Percentiles rank a stretch among this genome's conserved stretches.
phyloP scores from a whole-genome alignment of 2,888 invertebrate genomes.

The Aleiodes testaceus region DNA sequence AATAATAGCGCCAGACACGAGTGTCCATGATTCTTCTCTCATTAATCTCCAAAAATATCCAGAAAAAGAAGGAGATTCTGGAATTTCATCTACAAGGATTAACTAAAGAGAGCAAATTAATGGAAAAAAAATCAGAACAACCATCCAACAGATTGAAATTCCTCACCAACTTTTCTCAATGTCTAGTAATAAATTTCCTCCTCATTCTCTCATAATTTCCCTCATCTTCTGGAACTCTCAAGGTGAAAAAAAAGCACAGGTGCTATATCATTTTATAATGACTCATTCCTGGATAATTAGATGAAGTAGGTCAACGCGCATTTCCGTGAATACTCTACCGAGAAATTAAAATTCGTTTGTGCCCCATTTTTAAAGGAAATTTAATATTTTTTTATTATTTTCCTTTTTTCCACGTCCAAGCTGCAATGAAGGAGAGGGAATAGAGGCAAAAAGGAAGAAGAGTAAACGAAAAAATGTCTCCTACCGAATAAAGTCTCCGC shows the following conservation, averaged over 20 bases:
- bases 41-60: slow-evolving; percentile 6
- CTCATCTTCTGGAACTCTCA: not conserved
- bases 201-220: not conserved
- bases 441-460: not conserved
- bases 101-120: not conserved
- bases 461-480: not conserved
- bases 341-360: slow-evolving; percentile 39
- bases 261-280: slow-evolving; percentile 33
- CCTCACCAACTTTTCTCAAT: not conserved
- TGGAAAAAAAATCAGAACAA: not conserved
- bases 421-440: not conserved
- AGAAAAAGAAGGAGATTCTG: slow-evolving; percentile 11
- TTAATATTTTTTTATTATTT: not conserved
- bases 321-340: slow-evolving; percentile 8
- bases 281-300: slow-evolving; percentile 35
- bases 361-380: not conserved
- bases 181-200: not conserved
- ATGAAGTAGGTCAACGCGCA: slow-evolving; percentile 7
- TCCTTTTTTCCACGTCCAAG: slow-evolving; percentile 1
- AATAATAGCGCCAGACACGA: slow-evolving; percentile 19
- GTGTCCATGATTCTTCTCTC: slow-evolving; percentile 5
- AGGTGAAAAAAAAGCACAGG: not conserved
- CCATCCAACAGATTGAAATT: slow-evolving; percentile 9
- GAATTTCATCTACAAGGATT: slow-evolving; percentile 6
- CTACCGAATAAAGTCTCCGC: slow-evolving; percentile 28